phyloP scores from a whole-genome alignment of 2,797 vertebrate species.

The Tokudaia muenninki region DNA sequence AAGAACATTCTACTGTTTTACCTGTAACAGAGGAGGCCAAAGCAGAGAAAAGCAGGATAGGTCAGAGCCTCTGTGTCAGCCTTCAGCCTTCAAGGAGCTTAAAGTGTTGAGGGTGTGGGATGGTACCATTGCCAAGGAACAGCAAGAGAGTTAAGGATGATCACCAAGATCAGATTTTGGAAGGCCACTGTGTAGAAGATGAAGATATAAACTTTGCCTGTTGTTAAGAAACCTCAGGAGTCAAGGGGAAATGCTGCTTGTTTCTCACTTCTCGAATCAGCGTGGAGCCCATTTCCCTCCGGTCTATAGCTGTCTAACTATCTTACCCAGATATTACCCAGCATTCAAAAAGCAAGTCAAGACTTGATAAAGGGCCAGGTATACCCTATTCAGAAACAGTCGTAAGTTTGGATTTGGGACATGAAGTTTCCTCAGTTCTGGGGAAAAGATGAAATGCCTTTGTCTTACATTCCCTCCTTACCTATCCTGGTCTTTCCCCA shows the following conservation, averaged over 20 bases:
- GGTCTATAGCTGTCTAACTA: not conserved
- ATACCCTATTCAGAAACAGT: not conserved
- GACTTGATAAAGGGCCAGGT: not conserved
- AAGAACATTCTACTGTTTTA: not conserved
- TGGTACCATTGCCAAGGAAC: rapidly evolving
- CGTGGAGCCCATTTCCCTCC: not conserved
- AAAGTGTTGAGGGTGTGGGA: too few species aligned
- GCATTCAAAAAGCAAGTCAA: not conserved
- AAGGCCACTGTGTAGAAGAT: not conserved
- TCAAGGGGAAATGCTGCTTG: not conserved
- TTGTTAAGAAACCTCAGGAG: not conserved
- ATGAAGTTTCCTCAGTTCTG: not conserved
- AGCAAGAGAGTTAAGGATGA: too few species aligned
- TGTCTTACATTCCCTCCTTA: too few species aligned
- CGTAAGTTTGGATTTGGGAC: not conserved
- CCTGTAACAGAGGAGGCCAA: not conserved
- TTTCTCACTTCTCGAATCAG: not conserved
- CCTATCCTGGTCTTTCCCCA: not conserved
- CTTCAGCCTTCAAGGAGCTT: not conserved
- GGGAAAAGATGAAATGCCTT: not conserved
- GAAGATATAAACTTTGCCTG: not conserved
- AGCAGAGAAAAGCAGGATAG: not conserved
- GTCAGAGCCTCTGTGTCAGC: not conserved
- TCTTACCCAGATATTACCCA: not conserved
- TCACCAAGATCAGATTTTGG: not conserved